Base-by-base conservation (phyloP, 2,797 vertebrate species). In the Bucorvus abyssinicus region DNA sequence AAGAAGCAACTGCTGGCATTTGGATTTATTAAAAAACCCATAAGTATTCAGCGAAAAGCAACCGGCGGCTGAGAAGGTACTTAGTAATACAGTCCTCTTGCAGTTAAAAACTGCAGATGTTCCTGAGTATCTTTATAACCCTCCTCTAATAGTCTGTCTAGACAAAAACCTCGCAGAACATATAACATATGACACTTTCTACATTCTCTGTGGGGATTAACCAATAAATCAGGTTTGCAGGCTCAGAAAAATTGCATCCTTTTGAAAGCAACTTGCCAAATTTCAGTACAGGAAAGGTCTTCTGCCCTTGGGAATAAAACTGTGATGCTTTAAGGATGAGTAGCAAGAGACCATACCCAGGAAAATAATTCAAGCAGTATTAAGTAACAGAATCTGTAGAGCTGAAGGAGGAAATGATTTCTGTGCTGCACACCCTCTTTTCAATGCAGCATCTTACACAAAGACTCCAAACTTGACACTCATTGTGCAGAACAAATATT, bases 121-220 rank as follows among this genome's bases (percentile, higher is more conserved):
- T 95, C 90, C 65, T 18, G 47, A 84, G 78, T 90, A 96, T 53
- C 87, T 78, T 87, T 81, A 74, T 81, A 94, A 94, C 90, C 69
- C 70, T 93, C 73, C 59, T 94, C 71, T 97, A 96, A 93, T 59
- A 84, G 87, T 94, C 95, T 96, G 97, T 97, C 97, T 97, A 97
- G 97, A 98, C 96, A 96, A 94, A 94, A 93, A 95, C 53, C 90
- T 92, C 95, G 95, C 68, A 91, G 79, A 96, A 89, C 21, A 10
- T 52, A 47, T 50, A 96, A 94, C 84, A 89, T 30, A 89, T 24
- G 93, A 95, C 57, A 73, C 84, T 94, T 93, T 95, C 95, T 93
- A 91, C 24, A 84, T 89, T 83, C 95, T 86, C 94, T 93, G 47
- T 19, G 32, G 77, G 80, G 84, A 77, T 32, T 93, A 94, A 95